Evolutionary conservation across 2,888 invertebrate genomes (phyloP), one percentile per base, ranked within the genome.

Genomic region (Terebella lapidaria): DNA sequence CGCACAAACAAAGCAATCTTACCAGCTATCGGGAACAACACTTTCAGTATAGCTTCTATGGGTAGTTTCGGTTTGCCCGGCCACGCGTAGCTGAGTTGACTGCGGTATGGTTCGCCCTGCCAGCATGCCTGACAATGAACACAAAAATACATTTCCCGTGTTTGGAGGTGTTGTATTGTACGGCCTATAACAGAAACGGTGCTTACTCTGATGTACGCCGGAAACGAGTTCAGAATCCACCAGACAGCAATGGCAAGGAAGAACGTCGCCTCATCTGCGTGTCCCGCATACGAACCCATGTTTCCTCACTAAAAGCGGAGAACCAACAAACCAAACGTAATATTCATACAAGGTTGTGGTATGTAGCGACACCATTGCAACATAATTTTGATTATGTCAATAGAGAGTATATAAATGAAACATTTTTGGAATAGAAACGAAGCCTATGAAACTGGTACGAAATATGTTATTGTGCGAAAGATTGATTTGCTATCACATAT

Each of bases 261-360:
- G 61, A 72, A 70, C 15, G 65, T 51, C 3, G 69, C 69, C 56
- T 72, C 72, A 47, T 71, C 71, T 26, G 68, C 63, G 59, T 72
- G 72, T 42, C 71, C 72, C 58, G 66, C 62, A 59, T 70, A 71
- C 1, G 72, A 70, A 20, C 70, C 71, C 71, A 70, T 70, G 15
- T n/a, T 52, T 28, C n/a, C n/a, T n/a, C 55, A n/a, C n/a, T n/a
- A n/a, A n/a, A n/a, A n/a, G n/a, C n/a, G n/a, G n/a, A n/a, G n/a
- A n/a, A n/a, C n/a, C n/a, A n/a, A n/a, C n/a, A n/a, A n/a, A n/a
- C n/a, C n/a, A n/a, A n/a, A n/a, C n/a, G n/a, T n/a, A n/a, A n/a
- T n/a, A n/a, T n/a, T n/a, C n/a, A n/a, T n/a, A n/a, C n/a, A n/a
- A n/a, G n/a, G n/a, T n/a, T n/a, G n/a, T n/a, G n/a, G n/a, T n/a